A percentile compares a stretch with the other conserved stretches of the same genome.
Conservation (phyloP, 2,113 vertebrate genomes). For the Cariama cristata region DNA sequence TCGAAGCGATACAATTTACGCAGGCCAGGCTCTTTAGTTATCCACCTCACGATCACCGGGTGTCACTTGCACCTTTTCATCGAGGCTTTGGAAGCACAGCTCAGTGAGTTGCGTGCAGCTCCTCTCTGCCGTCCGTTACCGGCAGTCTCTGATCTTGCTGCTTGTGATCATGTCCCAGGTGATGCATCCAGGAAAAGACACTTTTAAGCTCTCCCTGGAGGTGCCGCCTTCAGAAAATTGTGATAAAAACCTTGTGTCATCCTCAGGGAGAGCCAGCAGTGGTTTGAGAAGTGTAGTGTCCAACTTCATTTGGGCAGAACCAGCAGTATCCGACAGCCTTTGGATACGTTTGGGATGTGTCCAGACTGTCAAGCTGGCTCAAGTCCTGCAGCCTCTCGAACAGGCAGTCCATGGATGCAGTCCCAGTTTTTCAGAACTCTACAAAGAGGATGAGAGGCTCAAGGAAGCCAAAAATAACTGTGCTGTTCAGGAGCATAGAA, state of each 20-base stretch:
- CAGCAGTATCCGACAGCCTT: not conserved
- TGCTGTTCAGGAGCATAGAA: not conserved
- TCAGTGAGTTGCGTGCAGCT: not conserved
- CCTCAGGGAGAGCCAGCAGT: not conserved
- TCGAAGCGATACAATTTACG: not conserved
- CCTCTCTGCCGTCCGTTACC: not conserved
- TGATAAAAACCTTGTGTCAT: not conserved
- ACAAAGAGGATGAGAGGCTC: conserved; percentile 34
- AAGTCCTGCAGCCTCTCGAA: not conserved
- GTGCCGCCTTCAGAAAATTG: not conserved
- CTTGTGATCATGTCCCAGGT: not conserved
- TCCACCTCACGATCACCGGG: not conserved
- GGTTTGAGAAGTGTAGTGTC: not conserved
- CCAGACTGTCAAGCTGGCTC: conserved; percentile 7
- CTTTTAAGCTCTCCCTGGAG: not conserved
- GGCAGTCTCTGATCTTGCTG: not conserved
- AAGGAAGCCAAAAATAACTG: conserved; percentile 36
- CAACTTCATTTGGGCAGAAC: not conserved
- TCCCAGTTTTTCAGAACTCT: conserved; percentile 25
- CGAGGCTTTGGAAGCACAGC: not conserved
- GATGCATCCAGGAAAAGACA: not conserved
- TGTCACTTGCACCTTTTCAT: not conserved
- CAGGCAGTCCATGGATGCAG: not conserved
- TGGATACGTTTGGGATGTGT: not conserved
- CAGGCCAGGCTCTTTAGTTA: not conserved